Base-by-base conservation (phyloP, 2,888 invertebrate genomes). In the Harpalus rubripes region DNA sequence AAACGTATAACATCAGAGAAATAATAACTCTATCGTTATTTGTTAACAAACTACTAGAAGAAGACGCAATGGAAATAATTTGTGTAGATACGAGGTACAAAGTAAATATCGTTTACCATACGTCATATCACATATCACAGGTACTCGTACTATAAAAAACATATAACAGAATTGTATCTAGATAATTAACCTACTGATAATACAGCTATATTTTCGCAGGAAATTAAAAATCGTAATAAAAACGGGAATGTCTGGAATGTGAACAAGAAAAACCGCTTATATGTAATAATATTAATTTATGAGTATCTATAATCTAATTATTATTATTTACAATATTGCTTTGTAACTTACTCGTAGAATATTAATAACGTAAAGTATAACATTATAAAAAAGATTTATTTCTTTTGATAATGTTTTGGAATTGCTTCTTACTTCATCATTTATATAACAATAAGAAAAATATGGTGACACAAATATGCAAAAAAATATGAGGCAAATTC, bases 291-390 rank as follows among this genome's bases (percentile, higher is more conserved):
- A 52, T 68, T 39, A 68, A 68, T 68, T 68, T 68, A 68, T 68
- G 32, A 39, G 18, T n/a, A 15, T 39, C 68, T 26, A 68, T 32
- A 68, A 68, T 68, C 7, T 68, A 68, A 68, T 68, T 68, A 65
- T 39, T 16, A 16, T 16, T 59, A 59, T 32, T 65, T 65, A 65
- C 65, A 39, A 68, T 68, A 68, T 39, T 68, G n/a, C 68, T 39
- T 39, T 39, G 32, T 68, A 68, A 22, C 1, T 26, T 26, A 12
- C 39, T 22, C 22, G 22, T 22, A 3, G 1, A 22, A 22, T 22
- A 32, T 6, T 32, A 32, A 39, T 26, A 7, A 39, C 1, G 41
- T 39, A 39, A 39, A 68, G 15, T 68, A 68, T 39, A 68, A 7
- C 15, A 26, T n/a, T 39, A 15, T 39, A 15, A 68, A 12, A 32